phyloP scores from a whole-genome alignment of 2,797 vertebrate species.

The Naso thynnoides region DNA sequence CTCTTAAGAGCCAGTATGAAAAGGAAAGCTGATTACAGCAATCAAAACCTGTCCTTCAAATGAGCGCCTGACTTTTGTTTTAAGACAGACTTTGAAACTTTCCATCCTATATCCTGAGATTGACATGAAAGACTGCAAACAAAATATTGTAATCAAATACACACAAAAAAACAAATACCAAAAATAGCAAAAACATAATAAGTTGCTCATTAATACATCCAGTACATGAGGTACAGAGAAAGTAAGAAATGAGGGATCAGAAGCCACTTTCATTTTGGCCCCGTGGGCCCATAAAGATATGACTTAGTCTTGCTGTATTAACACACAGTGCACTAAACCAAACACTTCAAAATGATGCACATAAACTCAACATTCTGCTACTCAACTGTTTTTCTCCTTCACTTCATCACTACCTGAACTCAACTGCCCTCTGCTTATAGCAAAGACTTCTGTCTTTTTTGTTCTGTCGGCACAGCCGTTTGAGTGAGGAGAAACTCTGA shows the following conservation, averaged over 20 bases:
- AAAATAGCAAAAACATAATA: too few species aligned
- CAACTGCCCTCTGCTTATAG: slow-evolving; percentile 27
- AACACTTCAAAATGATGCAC: neutral
- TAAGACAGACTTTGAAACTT: neutral
- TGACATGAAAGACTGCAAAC: too few species aligned
- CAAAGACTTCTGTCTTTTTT: neutral
- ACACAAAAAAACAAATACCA: too few species aligned
- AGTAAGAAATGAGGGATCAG: neutral
- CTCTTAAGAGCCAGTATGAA: neutral
- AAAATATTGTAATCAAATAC: neutral
- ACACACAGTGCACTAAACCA: neutral
- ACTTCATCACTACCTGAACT: slow-evolving; percentile 22
- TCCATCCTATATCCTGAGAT: neutral
- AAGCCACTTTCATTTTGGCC: neutral
- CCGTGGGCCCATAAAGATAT: neutral
- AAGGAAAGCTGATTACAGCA: neutral
- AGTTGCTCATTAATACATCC: neutral
- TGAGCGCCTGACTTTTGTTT: neutral
- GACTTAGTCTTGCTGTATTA: neutral
- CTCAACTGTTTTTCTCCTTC: neutral
- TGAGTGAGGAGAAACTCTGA: neutral
- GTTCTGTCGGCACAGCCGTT: neutral
- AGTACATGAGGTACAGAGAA: neutral
- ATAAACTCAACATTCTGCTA: neutral
- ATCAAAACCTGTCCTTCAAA: neutral